Percentiles rank a stretch among this genome's conserved stretches.
Conservation (phyloP, 2,113 vertebrate genomes). For the Nibea coibor region DNA sequence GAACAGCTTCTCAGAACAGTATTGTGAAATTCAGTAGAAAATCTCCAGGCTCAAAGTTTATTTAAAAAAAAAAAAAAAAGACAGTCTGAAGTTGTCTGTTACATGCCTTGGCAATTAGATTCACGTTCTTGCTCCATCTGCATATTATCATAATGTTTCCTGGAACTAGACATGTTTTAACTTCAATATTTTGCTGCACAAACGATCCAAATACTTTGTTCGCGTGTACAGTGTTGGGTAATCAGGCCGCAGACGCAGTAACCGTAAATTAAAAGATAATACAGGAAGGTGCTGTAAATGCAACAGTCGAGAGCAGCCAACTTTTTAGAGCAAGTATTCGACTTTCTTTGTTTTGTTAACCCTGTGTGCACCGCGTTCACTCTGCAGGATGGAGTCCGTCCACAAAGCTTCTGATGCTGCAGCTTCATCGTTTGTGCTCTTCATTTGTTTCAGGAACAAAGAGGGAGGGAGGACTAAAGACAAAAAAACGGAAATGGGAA, state of each 20-base stretch:
- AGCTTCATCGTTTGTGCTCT: neutral
- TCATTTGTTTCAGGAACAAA: conserved; percentile 49
- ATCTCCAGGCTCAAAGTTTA: neutral
- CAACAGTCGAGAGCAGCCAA: neutral
- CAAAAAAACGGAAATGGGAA: conserved; percentile 42
- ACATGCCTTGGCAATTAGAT: neutral
- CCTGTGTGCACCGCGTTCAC: conserved; percentile 7
- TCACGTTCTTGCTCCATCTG: neutral
- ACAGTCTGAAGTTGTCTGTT: neutral
- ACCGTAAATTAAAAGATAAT: conserved; percentile 7
- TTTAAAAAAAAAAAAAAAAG: neutral
- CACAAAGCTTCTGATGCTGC: conserved; percentile 31
- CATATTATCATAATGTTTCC: neutral
- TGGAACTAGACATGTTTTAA: neutral
- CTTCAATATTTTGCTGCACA: neutral
- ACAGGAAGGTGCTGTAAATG: neutral
- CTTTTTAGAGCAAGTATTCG: neutral
- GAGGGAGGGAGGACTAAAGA: conserved; percentile 15
- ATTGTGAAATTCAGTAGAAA: conserved; percentile 25
- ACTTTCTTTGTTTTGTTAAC: conserved; percentile 22
- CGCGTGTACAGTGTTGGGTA: neutral
- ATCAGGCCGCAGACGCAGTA: neutral
- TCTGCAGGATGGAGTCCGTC: conserved; percentile 44
- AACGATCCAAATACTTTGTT: neutral
- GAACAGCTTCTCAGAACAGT: conserved; percentile 37